Conservation (phyloP, 1,140 invertebrate genomes). For the Euglossa dilemma region DNA sequence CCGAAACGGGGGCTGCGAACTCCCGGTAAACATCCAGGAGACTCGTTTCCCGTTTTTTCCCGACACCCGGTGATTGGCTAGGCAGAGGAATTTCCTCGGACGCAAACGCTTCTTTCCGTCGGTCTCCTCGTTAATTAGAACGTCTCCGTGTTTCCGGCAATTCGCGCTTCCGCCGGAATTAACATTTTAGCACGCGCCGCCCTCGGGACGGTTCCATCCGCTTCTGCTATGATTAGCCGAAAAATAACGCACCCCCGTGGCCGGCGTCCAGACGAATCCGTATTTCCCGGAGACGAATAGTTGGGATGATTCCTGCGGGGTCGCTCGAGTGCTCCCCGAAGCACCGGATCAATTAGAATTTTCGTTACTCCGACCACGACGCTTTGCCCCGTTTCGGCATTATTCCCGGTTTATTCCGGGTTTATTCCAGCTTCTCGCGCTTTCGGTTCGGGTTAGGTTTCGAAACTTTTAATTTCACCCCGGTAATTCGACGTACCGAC, state of each 20-base stretch:
- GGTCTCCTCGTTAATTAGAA: conserved; percentile 23
- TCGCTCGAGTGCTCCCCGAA: not conserved
- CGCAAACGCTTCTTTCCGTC: not conserved
- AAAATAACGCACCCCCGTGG: conserved; percentile 7
- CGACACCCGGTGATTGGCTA: not conserved
- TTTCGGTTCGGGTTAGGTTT: too few relatives aligned
- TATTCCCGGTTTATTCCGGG: too few relatives aligned
- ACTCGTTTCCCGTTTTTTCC: not conserved
- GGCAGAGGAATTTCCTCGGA: not conserved
- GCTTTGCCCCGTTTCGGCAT: not conserved
- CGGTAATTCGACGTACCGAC: too few relatives aligned
- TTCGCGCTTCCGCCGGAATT: conserved; percentile 1
- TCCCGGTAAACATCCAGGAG: not conserved
- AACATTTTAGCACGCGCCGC: conserved; percentile 6
- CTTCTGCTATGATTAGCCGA: conserved; percentile 27
- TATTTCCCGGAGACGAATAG: not conserved
- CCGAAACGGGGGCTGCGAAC: not conserved
- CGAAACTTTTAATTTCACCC: too few relatives aligned
- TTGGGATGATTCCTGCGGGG: not conserved
- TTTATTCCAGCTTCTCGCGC: too few relatives aligned
- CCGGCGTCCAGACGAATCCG: not conserved
- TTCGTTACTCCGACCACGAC: not conserved
- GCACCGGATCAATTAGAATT: not conserved
- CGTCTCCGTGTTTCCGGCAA: conserved; percentile 8
- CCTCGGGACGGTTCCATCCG: conserved; percentile 21